phyloP scores from a whole-genome alignment of 2,113 vertebrate genomes.

The Nothobranchius kuhntae region DNA sequence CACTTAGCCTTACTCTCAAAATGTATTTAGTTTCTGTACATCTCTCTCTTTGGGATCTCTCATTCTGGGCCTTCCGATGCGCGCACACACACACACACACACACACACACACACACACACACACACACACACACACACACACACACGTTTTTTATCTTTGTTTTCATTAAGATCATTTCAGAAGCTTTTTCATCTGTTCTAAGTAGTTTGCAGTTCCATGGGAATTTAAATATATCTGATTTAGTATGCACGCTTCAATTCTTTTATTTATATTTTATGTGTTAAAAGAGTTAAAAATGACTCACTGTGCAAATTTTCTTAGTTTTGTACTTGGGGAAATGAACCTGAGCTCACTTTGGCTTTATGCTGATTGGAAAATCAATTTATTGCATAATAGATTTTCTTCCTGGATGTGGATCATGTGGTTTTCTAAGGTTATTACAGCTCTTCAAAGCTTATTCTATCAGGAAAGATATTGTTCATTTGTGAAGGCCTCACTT shows the following conservation, averaged over 20 bases:
- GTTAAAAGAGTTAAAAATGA: not conserved
- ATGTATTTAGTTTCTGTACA: constrained; percentile 47
- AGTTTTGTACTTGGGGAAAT: constrained; percentile 9
- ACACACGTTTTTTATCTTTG: constrained; percentile 12
- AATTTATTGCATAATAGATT: not conserved
- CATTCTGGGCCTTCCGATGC: constrained; percentile 23
- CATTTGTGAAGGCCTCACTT: constrained; percentile 13
- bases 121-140: no score
- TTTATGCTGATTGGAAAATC: not conserved
- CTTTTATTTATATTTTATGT: no score
- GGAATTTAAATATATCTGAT: not conserved
- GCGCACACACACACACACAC: constrained; percentile 6
- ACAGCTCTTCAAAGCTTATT: constrained; percentile 17
- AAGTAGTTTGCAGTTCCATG: constrained; percentile 7
- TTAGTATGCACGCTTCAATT: not conserved
- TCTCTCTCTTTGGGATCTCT: constrained; percentile 45
- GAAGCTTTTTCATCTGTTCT: constrained; percentile 12
- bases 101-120: no score
- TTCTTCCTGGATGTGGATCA: not conserved
- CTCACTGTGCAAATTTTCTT: not conserved
- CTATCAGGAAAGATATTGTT: constrained; percentile 16
- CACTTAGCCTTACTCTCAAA: constrained; percentile 44
- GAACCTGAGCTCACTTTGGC: constrained; percentile 2
- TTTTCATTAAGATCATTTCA: constrained; percentile 25
- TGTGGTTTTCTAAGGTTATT: not conserved